Evolutionary conservation across 2,888 invertebrate genomes (phyloP).

Genomic region (Callyntrura sp.): DNA sequence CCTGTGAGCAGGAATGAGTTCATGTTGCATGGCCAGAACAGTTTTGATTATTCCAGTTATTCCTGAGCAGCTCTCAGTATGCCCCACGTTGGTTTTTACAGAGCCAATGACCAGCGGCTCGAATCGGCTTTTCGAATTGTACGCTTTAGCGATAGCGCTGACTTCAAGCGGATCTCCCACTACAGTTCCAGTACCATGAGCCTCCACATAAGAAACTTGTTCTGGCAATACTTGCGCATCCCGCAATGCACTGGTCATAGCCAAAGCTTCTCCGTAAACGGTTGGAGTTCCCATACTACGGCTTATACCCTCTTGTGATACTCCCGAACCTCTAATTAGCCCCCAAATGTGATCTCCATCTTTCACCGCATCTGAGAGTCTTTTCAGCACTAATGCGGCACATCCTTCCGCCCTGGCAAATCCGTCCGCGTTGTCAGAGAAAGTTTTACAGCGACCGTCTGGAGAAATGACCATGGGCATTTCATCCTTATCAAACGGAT

Average conservation of each 20-base stretch:
- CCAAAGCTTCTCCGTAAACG: slow-evolving; percentile 45
- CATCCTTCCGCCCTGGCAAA: slow-evolving; percentile 85
- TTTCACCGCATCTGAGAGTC: slow-evolving; percentile 80
- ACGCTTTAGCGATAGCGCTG: slow-evolving; percentile 62
- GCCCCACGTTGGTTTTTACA: slow-evolving; percentile 80
- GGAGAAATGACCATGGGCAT: slow-evolving; percentile 58
- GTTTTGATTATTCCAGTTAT: slow-evolving; percentile 79
- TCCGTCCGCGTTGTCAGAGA: slow-evolving; percentile 85
- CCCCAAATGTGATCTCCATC: slow-evolving; percentile 82
- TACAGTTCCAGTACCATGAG: slow-evolving; percentile 85
- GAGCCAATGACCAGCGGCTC: slow-evolving; percentile 71
- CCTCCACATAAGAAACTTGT: slow-evolving; percentile 51
- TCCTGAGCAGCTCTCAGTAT: slow-evolving; percentile 77
- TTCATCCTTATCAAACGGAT: slow-evolving; percentile 52
- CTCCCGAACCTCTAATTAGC: slow-evolving; percentile 83
- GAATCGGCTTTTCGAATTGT: neutral
- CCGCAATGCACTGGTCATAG: slow-evolving; percentile 60
- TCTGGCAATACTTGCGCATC: slow-evolving; percentile 57
- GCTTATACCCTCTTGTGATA: slow-evolving; percentile 85
- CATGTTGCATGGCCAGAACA: slow-evolving; percentile 68
- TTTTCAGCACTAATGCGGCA: slow-evolving; percentile 84
- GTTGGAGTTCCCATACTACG: slow-evolving; percentile 84
- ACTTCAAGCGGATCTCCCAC: slow-evolving; percentile 77
- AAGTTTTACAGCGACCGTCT: slow-evolving; percentile 84
- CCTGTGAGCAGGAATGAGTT: slow-evolving; percentile 70